Percentiles rank a stretch among this genome's conserved stretches.
Evolutionary conservation across 2,888 invertebrate genomes (phyloP).

Genomic region (Ellobium chinense): DNA sequence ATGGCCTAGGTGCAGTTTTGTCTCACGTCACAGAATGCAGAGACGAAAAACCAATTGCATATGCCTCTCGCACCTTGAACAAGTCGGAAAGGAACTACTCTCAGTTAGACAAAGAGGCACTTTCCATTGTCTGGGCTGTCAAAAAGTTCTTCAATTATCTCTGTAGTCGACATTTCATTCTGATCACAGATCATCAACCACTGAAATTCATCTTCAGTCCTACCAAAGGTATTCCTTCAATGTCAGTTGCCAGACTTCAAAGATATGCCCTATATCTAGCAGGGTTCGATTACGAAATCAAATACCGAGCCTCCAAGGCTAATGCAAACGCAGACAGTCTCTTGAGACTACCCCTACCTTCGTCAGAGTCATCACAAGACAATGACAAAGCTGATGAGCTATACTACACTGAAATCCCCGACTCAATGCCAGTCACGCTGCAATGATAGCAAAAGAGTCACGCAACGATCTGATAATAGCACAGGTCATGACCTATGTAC

Average conservation of each 20-base stretch:
- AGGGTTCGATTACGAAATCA: background rate
- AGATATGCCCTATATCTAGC: background rate
- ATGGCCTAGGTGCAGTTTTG: slow-evolving; percentile 66
- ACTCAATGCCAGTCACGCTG: background rate
- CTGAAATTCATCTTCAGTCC: slow-evolving; percentile 1
- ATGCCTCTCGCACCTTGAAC: slow-evolving; percentile 40
- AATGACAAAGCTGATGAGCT: too few relatives aligned
- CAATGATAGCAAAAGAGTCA: background rate
- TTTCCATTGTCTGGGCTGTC: slow-evolving; percentile 8
- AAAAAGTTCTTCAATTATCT: slow-evolving; percentile 38
- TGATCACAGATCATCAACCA: slow-evolving; percentile 27
- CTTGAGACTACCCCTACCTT: background rate
- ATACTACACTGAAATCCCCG: background rate
- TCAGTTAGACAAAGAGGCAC: slow-evolving; percentile 34
- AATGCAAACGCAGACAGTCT: background rate
- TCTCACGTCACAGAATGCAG: slow-evolving; percentile 35
- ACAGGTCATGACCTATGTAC: background rate
- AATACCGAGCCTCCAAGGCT: background rate
- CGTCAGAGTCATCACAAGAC: background rate
- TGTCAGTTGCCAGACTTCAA: background rate
- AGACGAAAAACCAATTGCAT: slow-evolving; percentile 39
- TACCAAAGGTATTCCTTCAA: background rate
- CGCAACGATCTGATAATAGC: background rate
- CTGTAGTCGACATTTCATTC: slow-evolving; percentile 15
- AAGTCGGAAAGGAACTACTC: slow-evolving; percentile 18